Base-by-base conservation (phyloP, 1,140 invertebrate species). In the Drosophila burlai region DNA sequence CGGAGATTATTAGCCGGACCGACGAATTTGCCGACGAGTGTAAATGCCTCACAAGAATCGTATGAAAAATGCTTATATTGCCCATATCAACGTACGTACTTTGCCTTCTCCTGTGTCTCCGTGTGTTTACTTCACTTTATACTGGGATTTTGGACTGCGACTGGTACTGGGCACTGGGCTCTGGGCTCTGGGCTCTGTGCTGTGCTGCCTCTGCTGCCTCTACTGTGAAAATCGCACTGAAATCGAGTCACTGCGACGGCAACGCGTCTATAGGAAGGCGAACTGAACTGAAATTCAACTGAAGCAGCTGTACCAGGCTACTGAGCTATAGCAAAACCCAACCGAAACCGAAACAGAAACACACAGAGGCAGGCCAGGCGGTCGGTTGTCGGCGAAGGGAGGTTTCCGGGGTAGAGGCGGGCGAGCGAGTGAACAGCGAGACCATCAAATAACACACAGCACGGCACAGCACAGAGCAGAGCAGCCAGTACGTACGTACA, bases 211-310 rank as follows among this genome's bases (percentile, higher is more conserved):
- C 54, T 68, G 21, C 74, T 74, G 24, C 60, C 80, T 80, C 31
- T 26, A 57, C 67, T 76, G 61, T 79, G 67, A 50, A 87, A 81
- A 81, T 76, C 68, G 73, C 69, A 76, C 81, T 63, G 76, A 61
- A 76, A 80, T 67, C 60, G 66, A 72, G 38, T 45, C 34, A 59
- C 63, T 43, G 63, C 42, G 50, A 45, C 63, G 24, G 64, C 34
- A 31, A 72, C 63, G 64, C 82, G 79, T 66, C 84, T 83, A 89
- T 89, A 89, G 84, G 83, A 83, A 89, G 77, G 86, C 89, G 85
- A 90, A 81, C 78, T 81, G 78, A 80, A 90, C 85, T 90, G 85
- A 90, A 90, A 90, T 91, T 91, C 79, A 82, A 90, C 85, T 90
- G 85, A 90, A 91, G 85, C 85, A 91, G 85, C 85, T 90, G 85